Percentiles rank a stretch among this genome's conserved stretches.
These are phyloP conservation scores for Microdon myrmicae DNA, from an alignment of 2,888 invertebrate species.

Conservation along the genomic window DNA sequence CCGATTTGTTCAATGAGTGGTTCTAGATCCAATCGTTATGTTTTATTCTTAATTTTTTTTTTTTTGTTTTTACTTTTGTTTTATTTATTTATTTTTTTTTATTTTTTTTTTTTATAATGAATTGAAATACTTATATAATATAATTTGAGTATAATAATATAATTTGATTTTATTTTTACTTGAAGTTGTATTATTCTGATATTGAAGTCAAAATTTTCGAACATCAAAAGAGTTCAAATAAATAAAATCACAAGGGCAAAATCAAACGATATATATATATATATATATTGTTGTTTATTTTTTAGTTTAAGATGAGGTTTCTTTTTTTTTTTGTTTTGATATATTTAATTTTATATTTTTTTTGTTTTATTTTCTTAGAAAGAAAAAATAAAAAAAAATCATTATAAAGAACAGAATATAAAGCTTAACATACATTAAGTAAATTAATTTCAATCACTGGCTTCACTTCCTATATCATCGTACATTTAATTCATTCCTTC, in stretches of 20 bases:
- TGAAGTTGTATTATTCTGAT: too few relatives aligned
- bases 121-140: too few relatives aligned
- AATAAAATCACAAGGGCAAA: slow-evolving; percentile 48
- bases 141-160: neutral
- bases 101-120: slow-evolving; percentile 44
- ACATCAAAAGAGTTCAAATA: slow-evolving; percentile 34
- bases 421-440: slow-evolving; percentile 44
- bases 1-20: too few relatives aligned
- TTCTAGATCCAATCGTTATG: slow-evolving; percentile 8
- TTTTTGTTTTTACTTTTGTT: neutral
- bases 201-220: too few relatives aligned
- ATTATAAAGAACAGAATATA: slow-evolving; percentile 20
- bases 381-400: slow-evolving; percentile 2
- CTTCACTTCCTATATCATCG: slow-evolving; percentile 22
- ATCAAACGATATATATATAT: slow-evolving; percentile 16
- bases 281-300: slow-evolving; percentile 7
- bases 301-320: neutral
- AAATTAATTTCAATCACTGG: slow-evolving; percentile 50
- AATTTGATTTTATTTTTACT: too few relatives aligned
- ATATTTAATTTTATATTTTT: slow-evolving; percentile 1
- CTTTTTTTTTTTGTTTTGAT: neutral
- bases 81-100: slow-evolving; percentile 35
- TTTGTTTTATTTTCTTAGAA: too few relatives aligned
- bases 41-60: neutral
- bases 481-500: too few relatives aligned